Conservation (phyloP, 2,888 invertebrate species). For the Volucella bombylans region DNA sequence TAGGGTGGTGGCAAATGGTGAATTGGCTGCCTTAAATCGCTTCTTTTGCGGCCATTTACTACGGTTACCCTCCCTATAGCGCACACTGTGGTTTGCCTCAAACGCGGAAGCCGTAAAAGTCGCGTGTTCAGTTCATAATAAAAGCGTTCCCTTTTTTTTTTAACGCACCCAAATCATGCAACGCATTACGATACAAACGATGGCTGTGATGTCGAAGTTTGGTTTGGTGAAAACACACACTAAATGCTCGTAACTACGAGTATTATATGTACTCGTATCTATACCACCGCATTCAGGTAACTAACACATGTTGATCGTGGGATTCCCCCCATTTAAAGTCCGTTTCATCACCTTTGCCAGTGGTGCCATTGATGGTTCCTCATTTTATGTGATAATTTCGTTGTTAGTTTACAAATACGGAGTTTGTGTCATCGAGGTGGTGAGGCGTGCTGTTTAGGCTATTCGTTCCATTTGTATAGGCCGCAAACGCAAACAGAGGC, state of each 20-base stretch:
- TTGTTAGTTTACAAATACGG: constrained; percentile 16
- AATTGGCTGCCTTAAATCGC: constrained; percentile 12
- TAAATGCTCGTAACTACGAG: constrained; percentile 11
- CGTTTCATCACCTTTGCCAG: constrained; percentile 18
- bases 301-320: constrained; percentile 66
- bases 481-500: constrained; percentile 2
- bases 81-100: constrained; percentile 25
- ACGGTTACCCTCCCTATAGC: neutral
- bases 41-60: constrained; percentile 18
- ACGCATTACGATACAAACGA: constrained; percentile 1
- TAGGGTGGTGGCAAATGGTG: neutral
- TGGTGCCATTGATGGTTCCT: neutral
- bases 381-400: constrained; percentile 4
- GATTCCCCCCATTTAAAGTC: constrained; percentile 29
- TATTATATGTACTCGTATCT: neutral
- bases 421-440: constrained; percentile 52
- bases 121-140: constrained; percentile 66
- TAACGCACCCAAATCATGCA: constrained; percentile 58
- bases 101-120: constrained; percentile 63
- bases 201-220: neutral
- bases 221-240: neutral
- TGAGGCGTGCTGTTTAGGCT: constrained; percentile 46
- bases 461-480: constrained; percentile 5
- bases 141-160: neutral
- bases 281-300: constrained; percentile 36